Evolutionary conservation across 2,113 vertebrate genomes (phyloP).

Genomic region (Nothocercus julius): DNA sequence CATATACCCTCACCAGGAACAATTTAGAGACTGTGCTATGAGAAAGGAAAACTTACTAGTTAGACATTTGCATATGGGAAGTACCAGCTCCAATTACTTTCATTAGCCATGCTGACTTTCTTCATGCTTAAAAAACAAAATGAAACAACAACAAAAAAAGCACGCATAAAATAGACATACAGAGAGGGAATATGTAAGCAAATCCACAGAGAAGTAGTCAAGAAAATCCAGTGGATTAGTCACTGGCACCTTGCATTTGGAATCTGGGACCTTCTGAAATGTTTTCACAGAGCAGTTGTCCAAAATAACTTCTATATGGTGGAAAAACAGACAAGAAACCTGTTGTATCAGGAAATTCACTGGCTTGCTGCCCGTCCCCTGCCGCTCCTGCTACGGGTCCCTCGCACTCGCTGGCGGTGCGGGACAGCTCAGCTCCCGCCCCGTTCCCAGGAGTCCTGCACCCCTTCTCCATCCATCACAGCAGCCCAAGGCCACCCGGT

Average conservation of each 20-base stretch:
- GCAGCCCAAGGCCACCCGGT: neutral
- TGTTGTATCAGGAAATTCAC: neutral
- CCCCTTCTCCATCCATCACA: neutral
- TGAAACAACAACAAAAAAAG: neutral
- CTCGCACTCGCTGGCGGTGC: neutral
- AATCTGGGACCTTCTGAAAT: neutral
- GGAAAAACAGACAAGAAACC: neutral
- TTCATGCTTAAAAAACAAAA: neutral
- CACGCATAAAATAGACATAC: neutral
- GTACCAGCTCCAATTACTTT: slow-evolving; percentile 12
- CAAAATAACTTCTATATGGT: neutral
- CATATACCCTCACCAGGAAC: neutral
- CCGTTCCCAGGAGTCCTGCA: neutral
- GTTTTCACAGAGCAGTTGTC: neutral
- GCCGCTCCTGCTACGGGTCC: neutral
- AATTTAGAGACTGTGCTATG: neutral
- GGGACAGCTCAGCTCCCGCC: neutral
- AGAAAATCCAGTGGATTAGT: neutral
- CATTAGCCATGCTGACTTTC: neutral
- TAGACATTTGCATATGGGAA: neutral
- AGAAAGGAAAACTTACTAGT: slow-evolving; percentile 13
- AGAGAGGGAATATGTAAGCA: neutral
- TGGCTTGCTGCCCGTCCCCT: neutral
- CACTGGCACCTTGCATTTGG: neutral
- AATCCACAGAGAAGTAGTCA: neutral